Percentiles rank a stretch among this genome's conserved stretches.
phyloP scores from a whole-genome alignment of 1,140 invertebrate species.

The Cotesia chilonis region DNA sequence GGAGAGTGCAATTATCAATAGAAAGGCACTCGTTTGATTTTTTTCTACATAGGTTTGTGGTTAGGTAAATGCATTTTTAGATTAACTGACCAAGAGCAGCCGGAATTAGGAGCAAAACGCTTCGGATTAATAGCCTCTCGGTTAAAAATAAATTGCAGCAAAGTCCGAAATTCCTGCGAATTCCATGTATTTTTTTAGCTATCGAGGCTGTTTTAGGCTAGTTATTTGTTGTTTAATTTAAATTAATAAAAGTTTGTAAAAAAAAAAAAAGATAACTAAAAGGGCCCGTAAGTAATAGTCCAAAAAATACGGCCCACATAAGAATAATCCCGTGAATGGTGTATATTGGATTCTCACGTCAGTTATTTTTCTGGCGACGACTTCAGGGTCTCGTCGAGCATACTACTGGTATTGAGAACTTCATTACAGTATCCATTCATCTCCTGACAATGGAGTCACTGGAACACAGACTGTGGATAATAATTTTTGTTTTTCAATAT shows the following conservation, averaged over 20 bases:
- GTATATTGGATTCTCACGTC: slow-evolving; percentile 86
- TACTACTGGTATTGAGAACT: slow-evolving; percentile 99
- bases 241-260: slow-evolving; percentile 55
- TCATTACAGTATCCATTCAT: slow-evolving; percentile 99
- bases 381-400: slow-evolving; percentile 99
- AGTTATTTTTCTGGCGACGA: slow-evolving; percentile 96
- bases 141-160: no score
- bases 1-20: no score
- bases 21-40: no score
- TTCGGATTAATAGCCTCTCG: no score
- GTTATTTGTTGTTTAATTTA: slow-evolving; percentile 54
- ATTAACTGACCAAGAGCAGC: no score
- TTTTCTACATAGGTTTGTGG: no score
- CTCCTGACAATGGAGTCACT: slow-evolving; percentile 91
- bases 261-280: slow-evolving; percentile 66
- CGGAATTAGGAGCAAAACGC: no score
- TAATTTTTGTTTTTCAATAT: slow-evolving; percentile 7
- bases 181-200: slow-evolving; percentile 32
- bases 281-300: slow-evolving; percentile 73
- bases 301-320: slow-evolving; percentile 92
- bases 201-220: neutral
- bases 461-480: slow-evolving; percentile 92
- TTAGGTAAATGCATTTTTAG: no score
- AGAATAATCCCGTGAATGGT: slow-evolving; percentile 87
- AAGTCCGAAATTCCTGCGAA: no score